A percentile compares a stretch with the other conserved stretches of the same genome.
Conservation (phyloP, 2,888 invertebrate genomes). For the Stenichneumon culpator region DNA sequence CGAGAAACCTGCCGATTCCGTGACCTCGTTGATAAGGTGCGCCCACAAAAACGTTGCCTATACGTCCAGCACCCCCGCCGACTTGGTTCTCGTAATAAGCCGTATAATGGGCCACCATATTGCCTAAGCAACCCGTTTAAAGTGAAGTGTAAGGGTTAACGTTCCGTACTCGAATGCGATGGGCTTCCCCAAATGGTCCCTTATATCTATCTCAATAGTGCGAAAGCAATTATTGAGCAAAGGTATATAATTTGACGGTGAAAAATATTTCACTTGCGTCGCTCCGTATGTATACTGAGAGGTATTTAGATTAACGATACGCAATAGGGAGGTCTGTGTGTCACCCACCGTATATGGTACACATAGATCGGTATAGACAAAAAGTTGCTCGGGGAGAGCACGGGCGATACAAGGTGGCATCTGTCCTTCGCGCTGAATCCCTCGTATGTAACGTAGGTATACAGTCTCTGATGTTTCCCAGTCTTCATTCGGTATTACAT, state of each 20-base stretch:
- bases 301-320: constrained; percentile 34
- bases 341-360: constrained; percentile 49
- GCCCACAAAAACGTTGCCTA: too few species aligned
- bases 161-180: constrained; percentile 38
- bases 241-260: constrained; percentile 51
- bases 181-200: constrained; percentile 12
- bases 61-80: too few species aligned
- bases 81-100: too few species aligned
- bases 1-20: too few species aligned
- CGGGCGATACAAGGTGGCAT: not conserved
- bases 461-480: not conserved
- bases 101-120: too few species aligned
- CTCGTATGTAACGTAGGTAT: not conserved
- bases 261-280: constrained; percentile 31
- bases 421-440: not conserved
- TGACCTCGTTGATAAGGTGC: too few species aligned
- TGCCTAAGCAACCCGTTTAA: not conserved
- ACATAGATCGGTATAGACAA: constrained; percentile 42
- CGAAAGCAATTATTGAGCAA: constrained; percentile 48
- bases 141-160: constrained; percentile 34
- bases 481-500: not conserved
- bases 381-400: constrained; percentile 4
- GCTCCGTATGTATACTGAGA: constrained; percentile 36
- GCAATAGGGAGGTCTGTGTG: constrained; percentile 32
- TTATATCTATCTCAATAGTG: constrained; percentile 20